Percentiles rank a stretch among this genome's conserved stretches.
Conservation (phyloP, 2,113 vertebrate species). For the Lepus americanus region DNA sequence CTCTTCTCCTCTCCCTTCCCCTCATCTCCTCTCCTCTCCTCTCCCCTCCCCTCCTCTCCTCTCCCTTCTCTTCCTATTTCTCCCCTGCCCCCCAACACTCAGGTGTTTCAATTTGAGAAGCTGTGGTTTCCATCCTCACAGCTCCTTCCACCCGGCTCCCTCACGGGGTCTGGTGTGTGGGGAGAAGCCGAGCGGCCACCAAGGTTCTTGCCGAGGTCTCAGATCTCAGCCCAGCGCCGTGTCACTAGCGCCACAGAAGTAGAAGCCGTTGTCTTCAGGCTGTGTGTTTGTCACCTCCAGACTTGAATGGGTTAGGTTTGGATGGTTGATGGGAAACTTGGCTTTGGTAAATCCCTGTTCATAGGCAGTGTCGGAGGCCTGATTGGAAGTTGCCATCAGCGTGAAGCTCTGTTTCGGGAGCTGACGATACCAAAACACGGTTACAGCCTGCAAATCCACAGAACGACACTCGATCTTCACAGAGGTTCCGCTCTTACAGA, state of each 20-base stretch:
- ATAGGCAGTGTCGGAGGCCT: fast-evolving
- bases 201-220: slow-evolving; percentile 57
- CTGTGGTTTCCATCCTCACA: slow-evolving; percentile 14
- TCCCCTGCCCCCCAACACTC: not conserved
- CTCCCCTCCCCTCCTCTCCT: too few species aligned
- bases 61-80: not conserved
- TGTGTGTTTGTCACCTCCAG: not conserved
- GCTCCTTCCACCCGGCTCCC: not conserved
- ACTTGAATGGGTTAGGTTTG: fast-evolving
- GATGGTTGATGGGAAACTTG: slow-evolving; percentile 32
- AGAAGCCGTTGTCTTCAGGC: slow-evolving; percentile 42
- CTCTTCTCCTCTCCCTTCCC: not conserved
- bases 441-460: fast-evolving
- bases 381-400: not conserved
- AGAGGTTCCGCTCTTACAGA: not conserved
- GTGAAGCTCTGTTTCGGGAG: not conserved
- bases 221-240: slow-evolving; percentile 1
- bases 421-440: slow-evolving; percentile 71
- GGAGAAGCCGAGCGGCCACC: not conserved
- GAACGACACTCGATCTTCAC: not conserved
- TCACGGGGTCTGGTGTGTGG: too few species aligned
- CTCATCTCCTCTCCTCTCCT: not conserved
- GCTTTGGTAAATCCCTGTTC: not conserved
- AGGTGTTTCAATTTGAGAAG: not conserved
- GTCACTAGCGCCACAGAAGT: slow-evolving; percentile 67